phyloP scores from a whole-genome alignment of 2,113 vertebrate genomes.

The Serilophus lunatus region DNA sequence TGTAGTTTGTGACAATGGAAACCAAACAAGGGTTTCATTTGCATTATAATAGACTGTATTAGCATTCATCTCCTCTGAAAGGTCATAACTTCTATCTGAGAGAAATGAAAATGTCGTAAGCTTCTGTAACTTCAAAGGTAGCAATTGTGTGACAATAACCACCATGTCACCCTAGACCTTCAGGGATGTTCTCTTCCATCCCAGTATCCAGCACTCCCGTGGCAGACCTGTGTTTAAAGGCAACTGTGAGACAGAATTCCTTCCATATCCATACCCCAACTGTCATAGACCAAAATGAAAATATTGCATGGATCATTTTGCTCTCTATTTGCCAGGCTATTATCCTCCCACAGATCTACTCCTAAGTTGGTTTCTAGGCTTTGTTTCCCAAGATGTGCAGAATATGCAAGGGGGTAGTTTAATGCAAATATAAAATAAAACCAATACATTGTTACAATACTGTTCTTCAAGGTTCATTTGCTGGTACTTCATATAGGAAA shows the following conservation, averaged over 20 bases:
- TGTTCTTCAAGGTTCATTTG: neutral
- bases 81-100: neutral
- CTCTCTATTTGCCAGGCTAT: neutral
- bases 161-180: neutral
- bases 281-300: neutral
- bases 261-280: neutral
- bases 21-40: neutral
- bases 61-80: neutral
- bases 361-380: neutral
- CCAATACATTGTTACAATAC: neutral
- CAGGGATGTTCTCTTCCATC: neutral
- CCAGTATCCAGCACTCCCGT: rapidly evolving
- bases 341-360: neutral
- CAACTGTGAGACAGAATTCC: neutral
- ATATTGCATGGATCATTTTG: neutral
- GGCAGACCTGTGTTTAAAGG: neutral
- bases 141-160: neutral
- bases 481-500: neutral
- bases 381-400: neutral
- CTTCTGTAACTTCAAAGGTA: neutral
- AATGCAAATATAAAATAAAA: neutral
- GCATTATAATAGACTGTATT: neutral
- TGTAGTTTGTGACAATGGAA: neutral
- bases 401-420: neutral
- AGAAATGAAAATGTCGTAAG: neutral